Evolutionary conservation across 53 echinoderm and acorn worm species (phyloP).

Genomic region (Actinopyga echinites): DNA sequence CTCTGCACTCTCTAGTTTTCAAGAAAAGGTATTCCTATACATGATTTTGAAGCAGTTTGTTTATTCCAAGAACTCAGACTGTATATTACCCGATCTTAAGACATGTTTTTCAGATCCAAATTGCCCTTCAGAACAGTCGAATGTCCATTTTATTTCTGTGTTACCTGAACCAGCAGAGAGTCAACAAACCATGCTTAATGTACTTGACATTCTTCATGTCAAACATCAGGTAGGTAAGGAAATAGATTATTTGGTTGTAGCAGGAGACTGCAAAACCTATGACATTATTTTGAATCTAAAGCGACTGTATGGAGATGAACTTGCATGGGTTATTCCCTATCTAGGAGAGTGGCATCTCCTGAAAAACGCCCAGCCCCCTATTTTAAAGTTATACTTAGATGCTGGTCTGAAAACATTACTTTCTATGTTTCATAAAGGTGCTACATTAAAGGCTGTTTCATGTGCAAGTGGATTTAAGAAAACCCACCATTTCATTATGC

Average conservation of each 20-base stretch:
- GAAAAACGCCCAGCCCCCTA: conserved; percentile 27
- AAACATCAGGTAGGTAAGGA: conserved; percentile 25
- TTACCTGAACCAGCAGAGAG: conserved; percentile 17
- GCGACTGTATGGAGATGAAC: background rate
- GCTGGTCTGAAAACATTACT: conserved; percentile 6
- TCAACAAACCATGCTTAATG: conserved; percentile 9
- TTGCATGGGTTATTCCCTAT: conserved; percentile 21
- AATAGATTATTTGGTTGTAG: conserved; percentile 5
- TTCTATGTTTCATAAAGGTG: conserved; percentile 28
- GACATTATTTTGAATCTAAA: conserved; percentile 6
- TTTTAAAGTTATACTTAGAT: conserved; percentile 36
- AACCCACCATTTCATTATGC: background rate
- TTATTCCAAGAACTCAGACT: background rate
- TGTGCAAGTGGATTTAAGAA: too few relatives aligned
- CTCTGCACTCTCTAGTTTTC: background rate
- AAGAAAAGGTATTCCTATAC: background rate
- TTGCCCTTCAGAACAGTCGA: background rate
- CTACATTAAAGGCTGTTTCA: background rate
- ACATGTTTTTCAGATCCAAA: background rate
- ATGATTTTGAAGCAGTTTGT: background rate
- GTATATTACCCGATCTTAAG: background rate
- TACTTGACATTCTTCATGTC: conserved; percentile 13
- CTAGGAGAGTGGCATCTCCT: conserved; percentile 31
- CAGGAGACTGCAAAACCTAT: conserved; percentile 27
- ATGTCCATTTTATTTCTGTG: conserved; percentile 17